Base-by-base conservation (phyloP, 2,888 invertebrate species). In the Myopa testacea region DNA sequence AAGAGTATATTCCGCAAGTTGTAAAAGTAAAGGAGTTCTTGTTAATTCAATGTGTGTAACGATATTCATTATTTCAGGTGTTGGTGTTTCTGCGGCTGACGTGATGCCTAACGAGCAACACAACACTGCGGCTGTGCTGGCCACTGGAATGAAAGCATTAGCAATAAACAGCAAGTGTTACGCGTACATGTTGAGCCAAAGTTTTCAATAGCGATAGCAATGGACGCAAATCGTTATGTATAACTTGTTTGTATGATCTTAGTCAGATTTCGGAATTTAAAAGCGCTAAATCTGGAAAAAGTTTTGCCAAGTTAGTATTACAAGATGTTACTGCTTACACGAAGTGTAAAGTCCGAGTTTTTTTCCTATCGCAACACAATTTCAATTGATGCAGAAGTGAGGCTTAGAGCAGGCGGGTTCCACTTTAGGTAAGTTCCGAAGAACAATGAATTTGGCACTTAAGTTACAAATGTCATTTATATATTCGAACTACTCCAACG, bases 371-470 rank as follows among this genome's bases (percentile, higher is more conserved):
- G 55, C 55, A 16, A n/a, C n/a, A 38, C 71, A n/a, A 37, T 58
- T 71, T 71, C 71, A 60, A 60, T 71, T 55, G 58, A 71, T 60
- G 71, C 58, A 60, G 40, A 60, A 60, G 58, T 50, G 40, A 5
- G 5, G 55, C 16, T 45, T 45, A 6, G 10, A 45, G 45, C 10
- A 26, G 26, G 26, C 19, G 4, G 12, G 10, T 62, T 16, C 34
- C 8, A 37, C 5, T 37, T 63, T 37, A 4, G 14, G n/a, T 60
- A 12, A 8, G n/a, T 60, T 60, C 45, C 45, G 45, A 45, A 45
- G 45, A 45, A 45, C 10, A 10, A 6, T 6, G 10, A 45, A 45
- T 8, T n/a, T n/a, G 2, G 16, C 4, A 5, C 10, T 37, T 19
- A 26, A 14, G 16, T n/a, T 67, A n/a, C 40, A 40, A 5, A 16